Base-by-base conservation (phyloP, 2,888 invertebrate species). In the Caenorhabditis auriculariae region DNA sequence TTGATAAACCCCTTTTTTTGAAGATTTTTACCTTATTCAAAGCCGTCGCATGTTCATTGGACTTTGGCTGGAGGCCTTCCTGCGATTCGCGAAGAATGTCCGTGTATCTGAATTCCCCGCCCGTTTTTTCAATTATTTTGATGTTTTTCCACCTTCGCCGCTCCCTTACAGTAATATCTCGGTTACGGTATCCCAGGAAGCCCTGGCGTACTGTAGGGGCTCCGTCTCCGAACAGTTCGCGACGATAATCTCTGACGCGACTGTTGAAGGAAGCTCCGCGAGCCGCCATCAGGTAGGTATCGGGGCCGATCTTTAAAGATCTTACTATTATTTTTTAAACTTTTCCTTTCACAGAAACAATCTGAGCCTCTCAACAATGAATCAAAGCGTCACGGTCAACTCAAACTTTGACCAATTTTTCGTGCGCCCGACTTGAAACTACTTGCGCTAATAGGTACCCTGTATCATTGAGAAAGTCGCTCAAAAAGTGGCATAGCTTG, bases 241-340 rank as follows among this genome's bases (percentile, higher is more conserved):
- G 42, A 12, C 74, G 63, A 45, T 76, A 76, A 57, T 81, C 80
- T 19, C 81, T 69, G 19, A 83, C 79, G 21, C 83, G 75, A 4
- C 81, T 90, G n/a, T 95, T 93, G 86, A 96, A 94, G 82, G 89
- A 89, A 0, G 92, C 90, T 84, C 95, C 95, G 50, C 93, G 88
- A 19, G 94, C 86, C 82, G 95, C 95, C 41, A 96, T 87, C 6
- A 96, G 85, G 83, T 95, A 93, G 1, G 95, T 94, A 82, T 96
- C 95, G 0, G 94, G 94, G 0, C 96, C 95, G 83, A 91, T 90
- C 85, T 94, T 93, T 84, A 53, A 35, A 32, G 1, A 39, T 4
- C 6, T n/a, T 39, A 21, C n/a, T n/a, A n/a, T n/a, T n/a, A n/a
- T n/a, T n/a, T n/a, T n/a, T n/a, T n/a, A n/a, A n/a, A n/a, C n/a